Percentiles rank a stretch among this genome's conserved stretches.
Evolutionary conservation across 2,113 vertebrate species (phyloP).

Genomic region (Ptyas mucosa): DNA sequence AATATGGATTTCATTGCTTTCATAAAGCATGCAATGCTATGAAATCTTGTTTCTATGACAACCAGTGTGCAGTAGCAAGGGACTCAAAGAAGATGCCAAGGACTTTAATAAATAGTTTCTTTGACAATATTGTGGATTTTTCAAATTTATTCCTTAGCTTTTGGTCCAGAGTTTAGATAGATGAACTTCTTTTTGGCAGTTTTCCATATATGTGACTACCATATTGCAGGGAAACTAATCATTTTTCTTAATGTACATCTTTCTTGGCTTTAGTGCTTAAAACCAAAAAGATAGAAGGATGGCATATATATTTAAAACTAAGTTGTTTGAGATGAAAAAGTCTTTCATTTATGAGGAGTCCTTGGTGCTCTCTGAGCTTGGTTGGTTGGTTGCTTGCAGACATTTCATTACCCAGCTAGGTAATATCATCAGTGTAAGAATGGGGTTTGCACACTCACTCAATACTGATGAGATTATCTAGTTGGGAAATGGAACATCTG

Average conservation of each 20-base stretch:
- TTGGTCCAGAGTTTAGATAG: neutral
- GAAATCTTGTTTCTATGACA: slow-evolving; percentile 62
- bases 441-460: neutral
- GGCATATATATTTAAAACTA: neutral
- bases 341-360: neutral
- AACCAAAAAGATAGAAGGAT: neutral
- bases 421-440: neutral
- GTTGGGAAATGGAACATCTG: neutral
- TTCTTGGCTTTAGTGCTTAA: neutral
- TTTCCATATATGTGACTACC: neutral
- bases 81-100: slow-evolving; percentile 18
- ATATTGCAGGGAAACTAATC: neutral
- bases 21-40: slow-evolving; percentile 55
- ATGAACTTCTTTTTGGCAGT: neutral
- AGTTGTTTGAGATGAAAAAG: neutral
- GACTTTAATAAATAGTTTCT: slow-evolving; percentile 42
- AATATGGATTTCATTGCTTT: slow-evolving; percentile 46
- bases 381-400: neutral
- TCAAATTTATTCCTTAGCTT: slow-evolving; percentile 17
- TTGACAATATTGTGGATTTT: slow-evolving; percentile 17
- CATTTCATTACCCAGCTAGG: neutral
- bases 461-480: neutral
- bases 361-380: neutral
- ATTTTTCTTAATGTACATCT: neutral
- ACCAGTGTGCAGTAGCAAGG: slow-evolving; percentile 24